Percentiles rank a stretch among this genome's conserved stretches.
These are phyloP conservation scores for Hyla sarda DNA, from an alignment of 2,113 vertebrate genomes.

Conservation along the genomic window DNA sequence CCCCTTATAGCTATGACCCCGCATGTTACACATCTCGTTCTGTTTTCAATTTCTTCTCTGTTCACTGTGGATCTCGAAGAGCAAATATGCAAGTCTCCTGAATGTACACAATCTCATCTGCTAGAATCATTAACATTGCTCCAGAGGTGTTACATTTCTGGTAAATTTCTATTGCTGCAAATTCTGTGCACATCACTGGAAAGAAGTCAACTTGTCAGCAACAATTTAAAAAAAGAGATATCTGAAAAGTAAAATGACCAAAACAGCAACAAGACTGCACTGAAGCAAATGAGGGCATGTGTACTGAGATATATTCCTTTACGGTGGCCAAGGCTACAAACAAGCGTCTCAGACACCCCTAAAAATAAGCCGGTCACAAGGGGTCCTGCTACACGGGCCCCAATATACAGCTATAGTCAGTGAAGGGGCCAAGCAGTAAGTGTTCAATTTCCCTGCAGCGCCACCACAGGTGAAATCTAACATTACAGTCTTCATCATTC, in stretches of 20 bases:
- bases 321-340: background rate
- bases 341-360: background rate
- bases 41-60: background rate
- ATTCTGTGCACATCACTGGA: constrained; percentile 49
- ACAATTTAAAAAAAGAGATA: constrained; percentile 37
- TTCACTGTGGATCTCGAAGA: background rate
- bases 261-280: constrained; percentile 33
- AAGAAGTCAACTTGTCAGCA: constrained; percentile 44
- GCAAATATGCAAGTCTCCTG: background rate
- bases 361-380: background rate
- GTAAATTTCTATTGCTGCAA: constrained; percentile 43
- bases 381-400: background rate
- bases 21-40: background rate
- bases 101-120: constrained; percentile 39
- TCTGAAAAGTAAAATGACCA: constrained; percentile 44
- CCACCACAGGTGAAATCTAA: too few species aligned
- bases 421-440: background rate
- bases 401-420: background rate
- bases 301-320: background rate
- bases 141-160: constrained; percentile 49
- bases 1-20: background rate
- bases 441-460: background rate
- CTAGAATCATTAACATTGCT: constrained; percentile 50
- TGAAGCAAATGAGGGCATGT: constrained; percentile 35
- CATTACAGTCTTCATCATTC: too few species aligned